Evolutionary conservation across 2,797 vertebrate genomes (phyloP), one percentile per base, ranked within the genome.

Genomic region (Chanos chanos): DNA sequence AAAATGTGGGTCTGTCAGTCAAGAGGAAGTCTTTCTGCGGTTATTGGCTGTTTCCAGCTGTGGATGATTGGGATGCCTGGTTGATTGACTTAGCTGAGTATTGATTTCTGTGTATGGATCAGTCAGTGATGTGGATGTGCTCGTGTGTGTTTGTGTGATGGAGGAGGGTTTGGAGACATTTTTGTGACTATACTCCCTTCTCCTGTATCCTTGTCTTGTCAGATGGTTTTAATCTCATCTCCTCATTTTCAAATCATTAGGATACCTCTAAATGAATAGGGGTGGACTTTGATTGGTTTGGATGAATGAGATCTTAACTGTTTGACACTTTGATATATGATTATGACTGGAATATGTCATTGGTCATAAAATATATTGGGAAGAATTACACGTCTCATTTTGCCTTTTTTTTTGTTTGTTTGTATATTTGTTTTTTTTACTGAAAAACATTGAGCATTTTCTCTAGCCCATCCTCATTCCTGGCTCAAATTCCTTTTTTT

Each of bases 91-190:
- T 68, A 73, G 70, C 64, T 15, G 54, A 21, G 47, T 76, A 78
- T 81, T 82, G 79, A 83, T 76, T 73, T 57, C 31, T 53, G 75
- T 71, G 81, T 76, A 83, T 68, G 67, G 74, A 83, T 82, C 71
- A 60, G 69, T 59, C 65, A 47, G 36, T 47, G 64, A 51, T 18
- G 4, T 25, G 36, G n/a, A 30, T 22, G 15, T 19, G 12, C 39
- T 18, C 22, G 37, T 64, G 40, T 45, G 58, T 41, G 25, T 50
- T 28, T 56, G 31, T 40, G 19, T 43, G 28, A n/a, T 58, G 61
- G 36, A 27, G 19, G 2, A 1, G 15, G 10, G 33, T 13, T 27
- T 47, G 25, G n/a, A n/a, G n/a, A n/a, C n/a, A n/a, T n/a, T n/a
- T n/a, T n/a, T n/a, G n/a, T n/a, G n/a, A n/a, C n/a, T n/a, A n/a